Percentiles rank a stretch among this genome's conserved stretches.
These are phyloP conservation scores for Cerastoderma edule DNA, from an alignment of 2,888 invertebrate species.

Conservation along the genomic window DNA sequence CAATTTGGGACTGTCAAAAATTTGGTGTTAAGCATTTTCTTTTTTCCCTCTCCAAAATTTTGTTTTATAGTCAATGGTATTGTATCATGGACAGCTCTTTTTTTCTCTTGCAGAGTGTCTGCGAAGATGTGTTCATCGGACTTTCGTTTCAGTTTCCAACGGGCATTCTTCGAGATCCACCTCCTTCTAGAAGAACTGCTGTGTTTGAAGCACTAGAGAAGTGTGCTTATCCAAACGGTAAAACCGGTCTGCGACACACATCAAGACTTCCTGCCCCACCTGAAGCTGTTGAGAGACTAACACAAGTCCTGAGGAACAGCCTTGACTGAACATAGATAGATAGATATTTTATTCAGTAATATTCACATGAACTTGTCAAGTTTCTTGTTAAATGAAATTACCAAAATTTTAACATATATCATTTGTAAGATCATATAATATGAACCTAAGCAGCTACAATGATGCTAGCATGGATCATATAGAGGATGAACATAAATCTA, in stretches of 20 bases:
- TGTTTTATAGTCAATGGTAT: neutral
- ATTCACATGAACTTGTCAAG: too few species aligned
- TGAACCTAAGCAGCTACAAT: too few species aligned
- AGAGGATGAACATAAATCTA: too few species aligned
- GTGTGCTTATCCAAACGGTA: slow-evolving; percentile 56
- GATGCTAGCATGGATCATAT: too few species aligned
- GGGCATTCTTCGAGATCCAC: slow-evolving; percentile 65
- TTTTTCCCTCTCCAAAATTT: neutral
- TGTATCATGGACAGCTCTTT: too few species aligned
- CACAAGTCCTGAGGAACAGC: slow-evolving; percentile 41
- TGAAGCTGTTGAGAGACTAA: slow-evolving; percentile 46
- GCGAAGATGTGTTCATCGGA: slow-evolving; percentile 67
- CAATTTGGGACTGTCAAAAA: too few species aligned
- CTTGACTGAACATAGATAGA: too few species aligned
- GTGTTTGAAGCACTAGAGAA: slow-evolving; percentile 53
- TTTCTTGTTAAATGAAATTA: too few species aligned
- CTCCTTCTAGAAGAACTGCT: slow-evolving; percentile 42
- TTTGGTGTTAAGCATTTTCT: neutral
- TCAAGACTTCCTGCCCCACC: slow-evolving; percentile 38
- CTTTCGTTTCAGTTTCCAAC: slow-evolving; percentile 52
- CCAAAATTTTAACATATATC: too few species aligned
- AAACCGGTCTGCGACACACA: slow-evolving; percentile 37
- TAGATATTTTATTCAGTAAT: too few species aligned
- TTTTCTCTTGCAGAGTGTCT: slow-evolving; percentile 61
- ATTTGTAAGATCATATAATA: too few species aligned